Evolutionary conservation across 2,888 invertebrate species (phyloP), one percentile per base, ranked within the genome.

Genomic region (Maniola hyperantus): DNA sequence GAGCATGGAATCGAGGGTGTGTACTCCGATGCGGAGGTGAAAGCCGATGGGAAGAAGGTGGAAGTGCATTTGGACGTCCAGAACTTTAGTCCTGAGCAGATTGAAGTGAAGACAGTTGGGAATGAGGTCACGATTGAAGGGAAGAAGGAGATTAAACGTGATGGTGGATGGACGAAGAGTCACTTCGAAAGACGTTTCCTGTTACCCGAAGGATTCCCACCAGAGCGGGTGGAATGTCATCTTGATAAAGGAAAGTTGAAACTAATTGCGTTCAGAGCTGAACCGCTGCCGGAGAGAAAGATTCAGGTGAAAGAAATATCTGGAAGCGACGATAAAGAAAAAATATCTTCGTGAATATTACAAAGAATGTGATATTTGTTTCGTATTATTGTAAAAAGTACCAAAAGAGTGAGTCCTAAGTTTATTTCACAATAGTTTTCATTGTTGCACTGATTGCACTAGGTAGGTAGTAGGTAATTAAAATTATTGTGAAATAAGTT

Each of bases 41-140:
- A 93, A 68, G 83, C 91, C 20, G 94, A 94, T 77, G 94, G 94
- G n/a, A 94, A 95, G 75, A 95, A 95, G 68, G 95, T 95, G 71
- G 95, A 95, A 79, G 95, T 96, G 10, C 94, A 94, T 72, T 85
- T 97, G 75, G 97, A 97, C 79, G 96, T 97, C 0, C 94, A 95
- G 77, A 96, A 97, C 75, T 97, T 97, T 77, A 89, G 93, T n/a
- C 97, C 97, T 0, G 94, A 95, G 15, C 97, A 97, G 83, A 94
- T 97, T 46, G 93, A 94, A 8, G 96, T 97, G 20, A 97, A 96
- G 83, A 96, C 96, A 0, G 93, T 95, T 0, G 96, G 96, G 7
- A 94, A 95, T 72, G 93, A 93, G 64, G 93, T 97, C 33, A 93
- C 95, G 61, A 93, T 96, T n/a, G 96, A 97, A 82, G 97, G 96